A percentile compares a stretch with the other conserved stretches of the same genome.
phyloP scores from a whole-genome alignment of 2,888 invertebrate species.

The Chesias legatella region DNA sequence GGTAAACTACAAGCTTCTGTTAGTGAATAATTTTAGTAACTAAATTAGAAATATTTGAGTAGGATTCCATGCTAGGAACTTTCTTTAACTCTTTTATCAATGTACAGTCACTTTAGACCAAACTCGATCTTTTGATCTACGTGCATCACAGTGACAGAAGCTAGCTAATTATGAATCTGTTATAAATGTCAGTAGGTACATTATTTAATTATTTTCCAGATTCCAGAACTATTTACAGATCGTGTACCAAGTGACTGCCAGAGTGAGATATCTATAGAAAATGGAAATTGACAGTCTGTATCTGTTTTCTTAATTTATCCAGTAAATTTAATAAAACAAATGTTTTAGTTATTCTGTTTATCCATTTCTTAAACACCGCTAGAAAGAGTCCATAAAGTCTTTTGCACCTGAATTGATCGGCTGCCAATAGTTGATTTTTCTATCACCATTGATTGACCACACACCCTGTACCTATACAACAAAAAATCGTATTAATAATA shows the following conservation, averaged over 20 bases:
- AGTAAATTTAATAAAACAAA: slow-evolving; percentile 29
- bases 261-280: slow-evolving; percentile 66
- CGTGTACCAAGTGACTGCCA: slow-evolving; percentile 73
- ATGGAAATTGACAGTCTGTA: slow-evolving; percentile 43
- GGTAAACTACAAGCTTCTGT: no score
- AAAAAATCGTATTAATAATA: no score
- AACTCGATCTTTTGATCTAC: not conserved
- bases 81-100: no score
- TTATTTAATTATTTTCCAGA: slow-evolving; percentile 44
- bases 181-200: no score
- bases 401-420: slow-evolving; percentile 65
- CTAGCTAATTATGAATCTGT: no score
- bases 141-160: not conserved
- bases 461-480: slow-evolving; percentile 57
- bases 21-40: no score
- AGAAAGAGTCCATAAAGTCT: slow-evolving; percentile 62
- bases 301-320: slow-evolving; percentile 30
- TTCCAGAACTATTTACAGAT: slow-evolving; percentile 73
- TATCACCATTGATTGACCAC: slow-evolving; percentile 68
- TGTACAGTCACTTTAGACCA: no score
- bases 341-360: slow-evolving; percentile 1
- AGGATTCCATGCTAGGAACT: no score
- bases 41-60: no score
- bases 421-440: slow-evolving; percentile 68
- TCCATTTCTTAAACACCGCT: slow-evolving; percentile 31